These are phyloP conservation scores for Hylaeus anthracinus DNA, from an alignment of 1,140 invertebrate species.

Conservation along the genomic window DNA sequence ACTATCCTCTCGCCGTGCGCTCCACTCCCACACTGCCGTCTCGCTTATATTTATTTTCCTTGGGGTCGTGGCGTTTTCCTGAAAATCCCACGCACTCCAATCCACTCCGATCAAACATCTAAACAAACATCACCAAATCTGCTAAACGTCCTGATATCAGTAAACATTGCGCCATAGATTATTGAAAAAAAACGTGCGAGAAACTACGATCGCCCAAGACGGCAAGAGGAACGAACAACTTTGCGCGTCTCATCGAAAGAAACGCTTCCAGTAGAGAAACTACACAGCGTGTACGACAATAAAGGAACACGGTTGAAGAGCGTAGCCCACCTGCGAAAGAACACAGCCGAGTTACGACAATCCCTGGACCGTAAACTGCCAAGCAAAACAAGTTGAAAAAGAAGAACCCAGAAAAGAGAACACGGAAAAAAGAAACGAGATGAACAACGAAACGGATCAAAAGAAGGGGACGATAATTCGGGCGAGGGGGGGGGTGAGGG, in stretches of 20 bases:
- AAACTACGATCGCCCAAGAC: too few species aligned
- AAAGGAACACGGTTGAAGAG: neutral
- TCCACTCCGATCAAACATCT: neutral
- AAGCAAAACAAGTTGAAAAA: neutral
- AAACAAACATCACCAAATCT: too few species aligned
- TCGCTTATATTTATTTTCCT: slow-evolving; percentile 17
- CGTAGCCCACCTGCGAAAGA: neutral
- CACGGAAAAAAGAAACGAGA: neutral
- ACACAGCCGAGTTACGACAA: slow-evolving; percentile 12
- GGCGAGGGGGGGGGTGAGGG: neutral
- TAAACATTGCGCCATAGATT: too few species aligned
- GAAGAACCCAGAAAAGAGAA: neutral
- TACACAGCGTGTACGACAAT: neutral
- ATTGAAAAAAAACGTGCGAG: too few species aligned
- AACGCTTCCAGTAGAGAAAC: slow-evolving; percentile 20
- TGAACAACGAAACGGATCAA: neutral
- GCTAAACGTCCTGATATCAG: too few species aligned
- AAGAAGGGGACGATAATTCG: slow-evolving; percentile 24
- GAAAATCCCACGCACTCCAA: neutral
- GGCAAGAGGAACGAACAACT: neutral
- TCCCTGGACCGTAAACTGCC: slow-evolving; percentile 33
- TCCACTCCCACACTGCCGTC: neutral
- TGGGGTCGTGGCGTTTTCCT: slow-evolving; percentile 2
- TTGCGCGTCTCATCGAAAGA: slow-evolving; percentile 16
- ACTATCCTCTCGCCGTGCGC: slow-evolving; percentile 15